Evolutionary conservation across 1,140 invertebrate genomes (phyloP).

Genomic region (Saccostrea echinata): DNA sequence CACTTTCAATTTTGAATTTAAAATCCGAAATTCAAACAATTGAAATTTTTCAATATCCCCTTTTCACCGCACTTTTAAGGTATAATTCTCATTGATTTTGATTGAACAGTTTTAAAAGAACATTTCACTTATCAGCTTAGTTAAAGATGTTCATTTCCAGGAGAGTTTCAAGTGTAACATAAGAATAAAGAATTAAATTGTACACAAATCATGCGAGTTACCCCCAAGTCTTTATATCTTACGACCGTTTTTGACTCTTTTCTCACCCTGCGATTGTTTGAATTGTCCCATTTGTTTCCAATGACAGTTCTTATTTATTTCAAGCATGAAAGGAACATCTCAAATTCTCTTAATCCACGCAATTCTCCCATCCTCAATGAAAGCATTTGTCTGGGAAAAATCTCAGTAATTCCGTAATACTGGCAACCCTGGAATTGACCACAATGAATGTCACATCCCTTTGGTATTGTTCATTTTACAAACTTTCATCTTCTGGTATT

Average conservation of each 20-base stretch:
- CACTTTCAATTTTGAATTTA: constrained; percentile 36
- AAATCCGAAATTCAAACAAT: constrained; percentile 36
- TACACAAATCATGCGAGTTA: constrained; percentile 31
- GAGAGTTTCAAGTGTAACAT: constrained; percentile 3
- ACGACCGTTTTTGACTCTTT: not conserved
- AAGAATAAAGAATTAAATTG: constrained; percentile 24
- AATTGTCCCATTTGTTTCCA: constrained; percentile 20
- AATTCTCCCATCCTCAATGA: constrained; percentile 1
- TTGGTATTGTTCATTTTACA: not conserved
- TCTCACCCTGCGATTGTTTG: constrained; percentile 10
- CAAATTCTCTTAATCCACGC: constrained; percentile 2
- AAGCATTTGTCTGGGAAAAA: not conserved
- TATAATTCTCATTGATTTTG: constrained; percentile 21
- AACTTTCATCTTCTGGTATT: constrained; percentile 23
- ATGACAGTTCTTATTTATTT: not conserved
- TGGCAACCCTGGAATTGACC: not conserved
- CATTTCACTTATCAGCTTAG: constrained; percentile 19
- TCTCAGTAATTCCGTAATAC: not conserved
- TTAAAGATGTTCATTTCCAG: constrained; percentile 16
- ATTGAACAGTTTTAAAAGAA: constrained; percentile 24
- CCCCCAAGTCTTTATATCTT: constrained; percentile 23
- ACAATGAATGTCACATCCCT: not conserved
- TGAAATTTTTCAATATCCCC: constrained; percentile 26
- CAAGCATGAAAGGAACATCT: constrained; percentile 11
- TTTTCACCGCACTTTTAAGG: constrained; percentile 7